These are phyloP conservation scores for Auanema sp. DNA, from an alignment of 2,888 invertebrate species.

Conservation along the genomic window DNA sequence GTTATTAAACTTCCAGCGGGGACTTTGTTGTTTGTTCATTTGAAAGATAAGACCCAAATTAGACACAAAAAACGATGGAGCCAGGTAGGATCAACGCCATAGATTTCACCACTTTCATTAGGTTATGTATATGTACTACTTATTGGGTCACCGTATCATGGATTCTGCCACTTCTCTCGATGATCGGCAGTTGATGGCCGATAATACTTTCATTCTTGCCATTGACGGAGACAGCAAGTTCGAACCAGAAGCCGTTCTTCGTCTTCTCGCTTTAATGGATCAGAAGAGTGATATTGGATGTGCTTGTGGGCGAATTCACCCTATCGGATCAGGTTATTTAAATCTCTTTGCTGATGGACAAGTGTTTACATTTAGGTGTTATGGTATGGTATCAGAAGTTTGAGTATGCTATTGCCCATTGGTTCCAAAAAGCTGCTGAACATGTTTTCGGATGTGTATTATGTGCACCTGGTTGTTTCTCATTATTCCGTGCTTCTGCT, in stretches of 20 bases:
- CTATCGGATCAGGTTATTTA: conserved; percentile 72
- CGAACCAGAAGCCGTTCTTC: conserved; percentile 63
- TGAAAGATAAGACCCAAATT: conserved; percentile 86
- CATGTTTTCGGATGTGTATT: conserved; percentile 86
- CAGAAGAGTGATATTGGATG: conserved; percentile 78
- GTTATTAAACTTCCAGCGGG: conserved; percentile 83
- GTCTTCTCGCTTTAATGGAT: conserved; percentile 82
- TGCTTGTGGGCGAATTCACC: conserved; percentile 87
- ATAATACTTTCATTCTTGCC: conserved; percentile 82
- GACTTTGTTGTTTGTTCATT: conserved; percentile 81
- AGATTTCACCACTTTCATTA: conserved; percentile 26
- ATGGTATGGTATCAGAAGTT: conserved; percentile 87
- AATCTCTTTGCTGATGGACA: too few species aligned
- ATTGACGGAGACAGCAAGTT: conserved; percentile 88
- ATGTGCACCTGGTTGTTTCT: conserved; percentile 89
- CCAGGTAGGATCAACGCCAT: conserved; percentile 70
- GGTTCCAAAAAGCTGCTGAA: conserved; percentile 89
- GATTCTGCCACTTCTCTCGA: conserved; percentile 69
- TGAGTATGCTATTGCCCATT: conserved; percentile 88
- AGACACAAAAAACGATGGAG: conserved; percentile 89
- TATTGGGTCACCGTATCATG: conserved; percentile 80
- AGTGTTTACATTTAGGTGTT: conserved; percentile 71
- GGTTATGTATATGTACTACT: conserved; percentile 88
- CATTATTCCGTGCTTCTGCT: conserved; percentile 78
- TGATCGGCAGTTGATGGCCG: conserved; percentile 69